Conservation (phyloP, 2,113 vertebrate species). For the Micromys minutus region DNA sequence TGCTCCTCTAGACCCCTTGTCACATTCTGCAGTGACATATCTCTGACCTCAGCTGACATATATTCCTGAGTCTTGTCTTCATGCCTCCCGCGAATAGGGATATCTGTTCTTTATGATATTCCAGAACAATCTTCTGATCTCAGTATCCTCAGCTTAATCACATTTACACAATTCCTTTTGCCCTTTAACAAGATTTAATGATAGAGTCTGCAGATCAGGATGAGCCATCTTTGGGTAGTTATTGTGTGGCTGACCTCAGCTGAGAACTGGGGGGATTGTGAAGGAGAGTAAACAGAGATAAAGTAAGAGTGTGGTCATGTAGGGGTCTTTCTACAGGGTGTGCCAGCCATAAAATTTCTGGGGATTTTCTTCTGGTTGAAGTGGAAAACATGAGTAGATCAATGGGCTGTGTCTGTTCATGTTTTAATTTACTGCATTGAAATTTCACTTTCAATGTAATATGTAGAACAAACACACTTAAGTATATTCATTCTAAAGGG, state of each 20-base stretch:
- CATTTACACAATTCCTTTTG: constrained; percentile 1
- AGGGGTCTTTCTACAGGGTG: background rate
- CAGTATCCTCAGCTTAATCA: background rate
- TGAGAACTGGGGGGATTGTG: background rate
- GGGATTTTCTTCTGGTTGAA: background rate
- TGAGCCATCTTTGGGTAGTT: background rate
- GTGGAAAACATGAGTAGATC: background rate
- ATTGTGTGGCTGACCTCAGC: background rate
- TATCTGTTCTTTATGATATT: background rate
- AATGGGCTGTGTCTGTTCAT: background rate
- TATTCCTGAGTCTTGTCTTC: background rate
- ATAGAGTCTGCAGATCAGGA: background rate
- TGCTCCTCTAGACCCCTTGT: too few species aligned
- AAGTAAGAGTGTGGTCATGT: background rate
- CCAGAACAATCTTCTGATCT: background rate
- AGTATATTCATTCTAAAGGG: constrained; percentile 15
- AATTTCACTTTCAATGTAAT: background rate
- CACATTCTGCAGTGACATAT: background rate
- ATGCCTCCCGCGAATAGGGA: background rate
- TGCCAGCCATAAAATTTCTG: background rate
- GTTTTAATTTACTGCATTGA: background rate
- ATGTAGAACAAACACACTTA: background rate
- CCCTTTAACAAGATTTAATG: background rate
- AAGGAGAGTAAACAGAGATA: background rate
- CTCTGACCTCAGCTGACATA: background rate